A percentile compares a stretch with the other conserved stretches of the same genome.
Conservation (phyloP, 2,888 invertebrate species). For the Antitype chi region DNA sequence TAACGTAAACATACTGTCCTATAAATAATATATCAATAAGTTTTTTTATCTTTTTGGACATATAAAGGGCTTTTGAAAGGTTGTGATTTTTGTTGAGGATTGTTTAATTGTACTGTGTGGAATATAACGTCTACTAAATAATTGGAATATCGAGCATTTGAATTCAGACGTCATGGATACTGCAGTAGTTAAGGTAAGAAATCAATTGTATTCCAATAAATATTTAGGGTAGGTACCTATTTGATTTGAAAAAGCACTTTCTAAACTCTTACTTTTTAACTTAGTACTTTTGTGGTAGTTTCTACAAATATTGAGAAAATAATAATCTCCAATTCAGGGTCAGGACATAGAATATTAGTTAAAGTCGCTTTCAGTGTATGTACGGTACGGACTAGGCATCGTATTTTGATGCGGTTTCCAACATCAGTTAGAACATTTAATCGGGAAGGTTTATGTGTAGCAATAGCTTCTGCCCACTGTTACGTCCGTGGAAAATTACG, state of each 20-base stretch:
- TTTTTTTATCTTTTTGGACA: slow-evolving; percentile 8
- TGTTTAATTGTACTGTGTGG: slow-evolving; percentile 19
- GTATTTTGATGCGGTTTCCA: too few species aligned
- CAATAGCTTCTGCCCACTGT: too few species aligned
- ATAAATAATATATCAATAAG: slow-evolving; percentile 28
- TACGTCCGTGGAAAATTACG: too few species aligned
- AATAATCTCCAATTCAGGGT: neutral
- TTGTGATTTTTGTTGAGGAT: neutral
- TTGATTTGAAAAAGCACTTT: neutral
- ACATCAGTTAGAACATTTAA: too few species aligned
- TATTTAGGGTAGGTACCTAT: neutral
- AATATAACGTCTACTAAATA: neutral
- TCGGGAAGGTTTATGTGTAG: too few species aligned
- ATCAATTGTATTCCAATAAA: neutral
- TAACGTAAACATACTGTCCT: slow-evolving; percentile 37
- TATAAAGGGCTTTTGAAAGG: slow-evolving; percentile 17
- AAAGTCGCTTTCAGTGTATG: too few species aligned
- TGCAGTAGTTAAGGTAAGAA: slow-evolving; percentile 48
- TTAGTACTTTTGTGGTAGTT: neutral
- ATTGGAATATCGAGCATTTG: slow-evolving; percentile 5
- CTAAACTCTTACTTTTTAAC: neutral
- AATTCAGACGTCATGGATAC: slow-evolving; percentile 38
- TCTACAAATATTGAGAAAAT: neutral
- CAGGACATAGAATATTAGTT: too few species aligned
- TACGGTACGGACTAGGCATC: too few species aligned